These are phyloP conservation scores for Troglohyphantes excavatus DNA, from an alignment of 2,888 invertebrate genomes.

Conservation along the genomic window DNA sequence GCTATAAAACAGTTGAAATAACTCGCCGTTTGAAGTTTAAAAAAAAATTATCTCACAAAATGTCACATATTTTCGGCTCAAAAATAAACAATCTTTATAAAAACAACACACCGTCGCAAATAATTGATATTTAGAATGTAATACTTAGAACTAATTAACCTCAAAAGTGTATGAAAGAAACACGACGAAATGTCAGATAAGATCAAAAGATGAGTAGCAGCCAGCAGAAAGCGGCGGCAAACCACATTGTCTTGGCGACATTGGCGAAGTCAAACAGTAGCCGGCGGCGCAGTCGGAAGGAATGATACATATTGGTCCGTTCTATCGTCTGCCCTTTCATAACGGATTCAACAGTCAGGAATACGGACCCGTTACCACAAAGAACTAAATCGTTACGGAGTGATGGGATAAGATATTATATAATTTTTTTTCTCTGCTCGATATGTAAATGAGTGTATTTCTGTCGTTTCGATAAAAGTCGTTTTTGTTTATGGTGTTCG, in stretches of 20 bases:
- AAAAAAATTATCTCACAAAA: too few relatives aligned
- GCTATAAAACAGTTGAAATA: too few relatives aligned
- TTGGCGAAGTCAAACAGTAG: slow-evolving; percentile 44
- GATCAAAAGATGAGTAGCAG: too few relatives aligned
- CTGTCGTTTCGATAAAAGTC: neutral
- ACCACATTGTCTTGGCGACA: slow-evolving; percentile 48
- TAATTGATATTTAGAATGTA: too few relatives aligned
- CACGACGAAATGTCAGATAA: too few relatives aligned
- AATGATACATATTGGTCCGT: slow-evolving; percentile 48
- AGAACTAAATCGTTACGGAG: neutral
- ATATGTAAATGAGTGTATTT: neutral
- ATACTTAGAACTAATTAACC: too few relatives aligned
- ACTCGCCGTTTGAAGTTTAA: too few relatives aligned
- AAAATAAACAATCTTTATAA: too few relatives aligned
- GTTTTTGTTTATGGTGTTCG: neutral
- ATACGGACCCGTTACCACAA: slow-evolving; percentile 36
- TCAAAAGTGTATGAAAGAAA: too few relatives aligned
- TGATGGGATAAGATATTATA: neutral
- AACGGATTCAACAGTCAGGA: slow-evolving; percentile 48
- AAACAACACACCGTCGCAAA: too few relatives aligned
- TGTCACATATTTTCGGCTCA: too few relatives aligned
- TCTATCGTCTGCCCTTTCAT: slow-evolving; percentile 41
- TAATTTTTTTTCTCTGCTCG: neutral
- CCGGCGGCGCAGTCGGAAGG: slow-evolving; percentile 34
- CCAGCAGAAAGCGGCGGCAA: neutral